These are phyloP conservation scores for Alexandromys fortis DNA, from an alignment of 2,113 vertebrate genomes.

Conservation along the genomic window DNA sequence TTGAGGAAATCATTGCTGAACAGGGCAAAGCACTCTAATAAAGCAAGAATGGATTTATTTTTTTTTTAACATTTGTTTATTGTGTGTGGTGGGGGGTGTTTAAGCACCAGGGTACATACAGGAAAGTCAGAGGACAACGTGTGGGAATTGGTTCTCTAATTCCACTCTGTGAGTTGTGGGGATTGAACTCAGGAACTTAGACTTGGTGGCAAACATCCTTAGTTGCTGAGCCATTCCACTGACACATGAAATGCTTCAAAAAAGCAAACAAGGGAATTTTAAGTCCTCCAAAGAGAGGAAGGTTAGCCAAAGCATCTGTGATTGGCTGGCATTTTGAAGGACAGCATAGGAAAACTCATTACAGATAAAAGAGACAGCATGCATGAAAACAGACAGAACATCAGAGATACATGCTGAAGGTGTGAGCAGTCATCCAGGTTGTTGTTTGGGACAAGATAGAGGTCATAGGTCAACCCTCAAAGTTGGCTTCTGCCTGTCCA, in stretches of 20 bases:
- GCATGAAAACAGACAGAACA: rapidly evolving
- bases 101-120: background rate
- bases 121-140: background rate
- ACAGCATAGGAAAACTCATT: background rate
- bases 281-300: background rate
- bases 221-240: background rate
- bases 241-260: background rate
- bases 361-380: background rate
- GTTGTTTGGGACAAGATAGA: background rate
- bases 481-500: background rate
- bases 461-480: background rate
- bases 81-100: background rate
- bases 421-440: rapidly evolving
- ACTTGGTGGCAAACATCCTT: background rate
- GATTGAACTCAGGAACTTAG: background rate
- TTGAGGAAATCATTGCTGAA: background rate
- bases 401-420: background rate
- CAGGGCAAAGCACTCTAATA: background rate
- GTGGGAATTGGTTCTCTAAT: background rate
- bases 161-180: background rate
- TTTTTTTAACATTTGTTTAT: background rate
- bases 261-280: background rate
- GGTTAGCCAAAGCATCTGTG: background rate
- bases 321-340: background rate
- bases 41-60: background rate